These are phyloP conservation scores for Urocyon cinereoargenteus DNA, from an alignment of 2,797 vertebrate species.

Conservation along the genomic window DNA sequence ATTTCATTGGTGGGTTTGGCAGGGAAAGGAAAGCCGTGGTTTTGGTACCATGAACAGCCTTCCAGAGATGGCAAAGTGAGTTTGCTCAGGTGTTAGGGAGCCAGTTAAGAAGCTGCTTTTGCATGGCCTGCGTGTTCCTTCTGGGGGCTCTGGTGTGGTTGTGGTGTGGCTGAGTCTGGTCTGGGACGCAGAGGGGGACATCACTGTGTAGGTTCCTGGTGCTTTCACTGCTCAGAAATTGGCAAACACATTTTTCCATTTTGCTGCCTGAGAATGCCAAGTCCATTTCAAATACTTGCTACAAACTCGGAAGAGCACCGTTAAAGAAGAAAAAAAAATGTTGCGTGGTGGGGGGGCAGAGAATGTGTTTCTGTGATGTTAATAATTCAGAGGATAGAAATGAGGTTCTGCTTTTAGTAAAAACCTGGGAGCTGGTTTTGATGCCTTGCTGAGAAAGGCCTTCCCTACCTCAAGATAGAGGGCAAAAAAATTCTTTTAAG, in stretches of 20 bases:
- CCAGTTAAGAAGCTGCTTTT: slow-evolving; percentile 44
- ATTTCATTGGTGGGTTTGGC: slow-evolving; percentile 63
- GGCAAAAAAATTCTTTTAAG: slow-evolving; percentile 16
- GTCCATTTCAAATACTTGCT: slow-evolving; percentile 29
- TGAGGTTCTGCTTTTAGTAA: slow-evolving; percentile 19
- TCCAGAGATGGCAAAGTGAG: slow-evolving; percentile 62
- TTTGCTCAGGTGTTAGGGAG: slow-evolving; percentile 67
- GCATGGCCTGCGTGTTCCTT: not conserved
- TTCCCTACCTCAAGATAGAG: slow-evolving; percentile 23
- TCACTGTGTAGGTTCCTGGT: slow-evolving; percentile 38
- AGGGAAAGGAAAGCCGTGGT: slow-evolving; percentile 60
- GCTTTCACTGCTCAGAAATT: not conserved
- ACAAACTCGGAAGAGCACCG: not conserved
- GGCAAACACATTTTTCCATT: slow-evolving; percentile 31
- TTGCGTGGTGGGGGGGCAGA: not conserved
- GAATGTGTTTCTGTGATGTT: slow-evolving; percentile 29
- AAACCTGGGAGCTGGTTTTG: slow-evolving; percentile 46
- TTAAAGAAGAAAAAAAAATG: not conserved
- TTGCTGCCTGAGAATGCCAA: slow-evolving; percentile 1
- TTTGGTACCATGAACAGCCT: slow-evolving; percentile 57
- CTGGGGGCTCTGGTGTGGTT: slow-evolving; percentile 29
- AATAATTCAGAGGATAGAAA: slow-evolving; percentile 36
- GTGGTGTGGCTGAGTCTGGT: not conserved
- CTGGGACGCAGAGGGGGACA: not conserved
- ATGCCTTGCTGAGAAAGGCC: not conserved